Evolutionary conservation across 1,140 invertebrate species (phyloP), one percentile per base, ranked within the genome.

Genomic region (Bombus affinis): DNA sequence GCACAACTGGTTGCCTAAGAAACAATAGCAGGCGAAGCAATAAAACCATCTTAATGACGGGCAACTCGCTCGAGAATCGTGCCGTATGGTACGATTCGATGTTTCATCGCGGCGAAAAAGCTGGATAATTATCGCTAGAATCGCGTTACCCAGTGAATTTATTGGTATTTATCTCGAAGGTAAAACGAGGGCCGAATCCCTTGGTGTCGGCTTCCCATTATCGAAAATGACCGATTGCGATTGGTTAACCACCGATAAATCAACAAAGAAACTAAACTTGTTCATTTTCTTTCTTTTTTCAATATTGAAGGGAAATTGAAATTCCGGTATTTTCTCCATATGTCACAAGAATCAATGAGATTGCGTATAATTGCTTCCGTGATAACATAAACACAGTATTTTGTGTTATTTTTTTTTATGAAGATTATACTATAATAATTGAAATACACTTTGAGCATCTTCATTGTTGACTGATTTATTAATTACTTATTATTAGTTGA

Each of bases 161-260:
- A 89, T 88, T 68, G 75, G 53, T 37, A 28, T 35, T 47, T 86
- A 77, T 83, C 87, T 78, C 39, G 25, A 12, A 44, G 53, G 39
- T 65, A 53, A 32, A 78, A 32, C 75, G 59, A 85, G 59, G 59
- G 59, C 37, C 78, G 83, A 12, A 82, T 90, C 83, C 68, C 77
- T 71, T 47, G 80, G 62, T 76, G 62, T 59, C 80, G 71, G 73
- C 75, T 66, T 84, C 44, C 57, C 59, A 86, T 90, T 91, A 91
- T 91, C 86, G 85, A 87, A 89, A 87, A 81, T 73, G 44, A 84
- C 78, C 85, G 79, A 82, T 88, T 88, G 84, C 88, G 84, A 91
- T 90, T 79, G 70, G 53, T 53, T 90, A 86, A 88, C 79, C 78
- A 32, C 37, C 42, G 72, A 62, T 84, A 81, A 66, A 44, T 75